Base-by-base conservation (phyloP, 2,113 vertebrate genomes). In the Suricata suricatta region DNA sequence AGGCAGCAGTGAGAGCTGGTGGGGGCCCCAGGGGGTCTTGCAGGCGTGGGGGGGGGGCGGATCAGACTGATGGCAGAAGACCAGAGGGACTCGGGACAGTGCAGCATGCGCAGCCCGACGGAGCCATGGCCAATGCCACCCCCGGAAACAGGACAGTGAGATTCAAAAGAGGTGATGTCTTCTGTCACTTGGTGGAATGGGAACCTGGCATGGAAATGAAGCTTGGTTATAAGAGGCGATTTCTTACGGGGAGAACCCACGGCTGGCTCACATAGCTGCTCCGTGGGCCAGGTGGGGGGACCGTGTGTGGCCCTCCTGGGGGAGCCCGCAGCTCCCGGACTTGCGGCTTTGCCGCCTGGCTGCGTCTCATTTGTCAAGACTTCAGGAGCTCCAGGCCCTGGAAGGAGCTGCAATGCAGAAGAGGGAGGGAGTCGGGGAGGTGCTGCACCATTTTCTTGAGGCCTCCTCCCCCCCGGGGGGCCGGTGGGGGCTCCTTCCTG, bases 361-460 rank as follows among this genome's bases (percentile, higher is more conserved):
- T 60, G 23, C 19, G 12, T 81, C 60, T 81, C 66, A 0, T 97
- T 96, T 89, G 52, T 97, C 93, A 94, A 95, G 54, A 86, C 86
- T 91, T 96, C 81, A 68, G 17, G 17, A 60, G 88, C 85, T 85
- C 81, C 4, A 33, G 52, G 71, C 76, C 88, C 83, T 1, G 63
- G 80, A 87, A 84, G 72, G 77, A 91, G 64, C 88, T 38, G 86
- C 50, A 47, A 1, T 38, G 72, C 66, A 38, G 27, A 66, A 14
- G 27, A 31, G 35, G 38, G 27, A 44, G 11, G 69, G 35, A 9
- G 29, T 7, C 9, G 38, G 0, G 1, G 21, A 47, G 9, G 41
- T 1, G 0, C 13, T 1, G 69, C 41, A 31, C 1, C 14, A 52
- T 60, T 38, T 57, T 25, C 82, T 74, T 1, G 5, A 63, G 13